Evolutionary conservation across 1,140 invertebrate species (phyloP), one percentile per base, ranked within the genome.

Genomic region (Stegodyphus mimosarum): DNA sequence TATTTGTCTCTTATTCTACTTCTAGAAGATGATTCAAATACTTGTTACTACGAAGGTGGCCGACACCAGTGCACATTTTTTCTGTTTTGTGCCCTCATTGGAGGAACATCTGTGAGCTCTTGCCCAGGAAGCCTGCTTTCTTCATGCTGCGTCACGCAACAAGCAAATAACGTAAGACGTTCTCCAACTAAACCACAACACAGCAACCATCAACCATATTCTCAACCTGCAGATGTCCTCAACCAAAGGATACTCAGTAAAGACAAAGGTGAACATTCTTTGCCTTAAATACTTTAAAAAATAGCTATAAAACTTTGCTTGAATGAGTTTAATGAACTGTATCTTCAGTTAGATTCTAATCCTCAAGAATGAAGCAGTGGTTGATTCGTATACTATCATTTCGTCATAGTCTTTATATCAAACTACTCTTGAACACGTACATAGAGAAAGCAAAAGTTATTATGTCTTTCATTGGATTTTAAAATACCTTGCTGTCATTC

Each of bases 31-130:
- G 78, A 75, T 50, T 52, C 64, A 13, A 76, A 71, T 33, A 72
- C 72, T 5, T 87, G 84, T n/a, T 72, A 87, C 18, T 53, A 83
- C 50, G 75, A 87, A 6, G 86, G 86, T 17, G 76, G 64, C 52
- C 51, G 69, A 7, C 85, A 86, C 50, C 85, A 86, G 17, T 87
- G 86, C 64, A 73, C 70, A 13, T 87, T 87, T 60, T 87, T 87
- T 13, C 79, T 87, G 6, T 83, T 87, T 48, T 87, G 86, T 33
- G 9, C 51, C 10, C 52, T 87, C 10, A 71, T 55, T 67, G 86
- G 86, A 49, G 86, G 86, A 7, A 73, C 86, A n/a, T 71, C 86
- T 0, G 86, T 76, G 6, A 53, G 79, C 4, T 53, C 74, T 51
- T 87, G 86, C 18, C 74, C 76, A 49, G 81, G 86, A n/a, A 78